A percentile compares a stretch with the other conserved stretches of the same genome.
phyloP scores from a whole-genome alignment of 1,140 invertebrate genomes.

The Neotoxoptera formosana region DNA sequence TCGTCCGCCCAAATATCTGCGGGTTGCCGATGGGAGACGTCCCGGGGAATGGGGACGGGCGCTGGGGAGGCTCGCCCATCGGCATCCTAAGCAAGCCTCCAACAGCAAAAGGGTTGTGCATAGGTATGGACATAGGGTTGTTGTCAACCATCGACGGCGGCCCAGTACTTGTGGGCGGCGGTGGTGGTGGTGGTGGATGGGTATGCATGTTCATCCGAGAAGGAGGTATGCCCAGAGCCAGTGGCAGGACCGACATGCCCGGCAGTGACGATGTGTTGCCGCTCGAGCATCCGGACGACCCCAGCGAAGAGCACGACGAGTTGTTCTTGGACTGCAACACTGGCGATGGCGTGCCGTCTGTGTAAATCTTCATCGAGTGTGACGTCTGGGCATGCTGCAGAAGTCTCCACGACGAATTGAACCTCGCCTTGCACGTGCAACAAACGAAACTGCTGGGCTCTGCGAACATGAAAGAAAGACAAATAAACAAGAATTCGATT shows the following conservation, averaged over 20 bases:
- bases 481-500: not conserved
- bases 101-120: constrained; percentile 74
- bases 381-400: constrained; percentile 93
- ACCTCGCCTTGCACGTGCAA: constrained; percentile 89
- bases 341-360: constrained; percentile 70
- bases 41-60: constrained; percentile 64
- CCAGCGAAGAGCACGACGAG: constrained; percentile 61
- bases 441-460: constrained; percentile 95
- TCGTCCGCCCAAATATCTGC: constrained; percentile 73
- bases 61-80: constrained; percentile 63
- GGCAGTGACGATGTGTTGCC: constrained; percentile 65
- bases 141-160: constrained; percentile 62
- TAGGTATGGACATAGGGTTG: constrained; percentile 60
- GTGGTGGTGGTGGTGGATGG: constrained; percentile 62
- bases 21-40: constrained; percentile 70
- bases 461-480: constrained; percentile 71
- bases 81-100: constrained; percentile 73
- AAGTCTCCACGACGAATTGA: constrained; percentile 91
- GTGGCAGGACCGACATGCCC: constrained; percentile 61
- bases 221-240: constrained; percentile 64
- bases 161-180: constrained; percentile 64
- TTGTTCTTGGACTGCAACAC: constrained; percentile 62
- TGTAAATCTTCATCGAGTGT: constrained; percentile 93
- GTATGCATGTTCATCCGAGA: constrained; percentile 58
- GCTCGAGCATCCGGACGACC: constrained; percentile 61